A percentile compares a stretch with the other conserved stretches of the same genome.
Evolutionary conservation across 2,888 invertebrate species (phyloP).

Genomic region (Drosophila diplacantha): DNA sequence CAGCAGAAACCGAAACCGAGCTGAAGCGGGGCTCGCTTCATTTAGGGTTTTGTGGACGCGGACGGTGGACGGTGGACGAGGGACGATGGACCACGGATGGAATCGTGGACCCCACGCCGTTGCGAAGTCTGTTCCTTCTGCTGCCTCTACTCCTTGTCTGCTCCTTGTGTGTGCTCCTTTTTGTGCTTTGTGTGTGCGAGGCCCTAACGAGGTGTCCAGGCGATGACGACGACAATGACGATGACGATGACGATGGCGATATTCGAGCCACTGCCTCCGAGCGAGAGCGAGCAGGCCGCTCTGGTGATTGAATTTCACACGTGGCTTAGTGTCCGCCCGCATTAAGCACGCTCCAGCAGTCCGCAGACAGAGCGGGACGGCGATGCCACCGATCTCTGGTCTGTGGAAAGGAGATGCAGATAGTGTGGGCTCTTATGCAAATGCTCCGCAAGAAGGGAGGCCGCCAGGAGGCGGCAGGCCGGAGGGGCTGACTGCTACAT

Average conservation of each 20-base stretch:
- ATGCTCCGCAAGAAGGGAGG: slow-evolving; percentile 18
- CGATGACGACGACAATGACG: slow-evolving; percentile 52
- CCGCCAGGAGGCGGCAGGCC: not conserved
- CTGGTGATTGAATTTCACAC: slow-evolving; percentile 74
- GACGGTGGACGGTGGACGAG: not conserved
- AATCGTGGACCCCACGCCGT: slow-evolving; percentile 36
- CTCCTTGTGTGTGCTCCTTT: slow-evolving; percentile 10
- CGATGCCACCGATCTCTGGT: not conserved
- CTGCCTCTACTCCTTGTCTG: not conserved
- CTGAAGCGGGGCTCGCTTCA: slow-evolving; percentile 16
- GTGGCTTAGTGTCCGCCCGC: slow-evolving; percentile 75
- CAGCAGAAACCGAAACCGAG: slow-evolving; percentile 36
- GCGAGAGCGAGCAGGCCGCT: slow-evolving; percentile 26
- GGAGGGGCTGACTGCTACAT: slow-evolving; percentile 30
- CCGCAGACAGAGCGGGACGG: slow-evolving; percentile 3
- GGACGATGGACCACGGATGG: slow-evolving; percentile 10
- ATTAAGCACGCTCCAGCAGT: slow-evolving; percentile 70
- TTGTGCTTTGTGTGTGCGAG: not conserved
- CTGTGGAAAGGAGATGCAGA: slow-evolving; percentile 34
- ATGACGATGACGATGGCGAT: slow-evolving; percentile 42
- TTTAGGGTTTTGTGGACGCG: slow-evolving; percentile 12
- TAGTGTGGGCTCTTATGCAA: slow-evolving; percentile 65
- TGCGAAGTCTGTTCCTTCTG: slow-evolving; percentile 10
- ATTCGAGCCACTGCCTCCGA: slow-evolving; percentile 38
- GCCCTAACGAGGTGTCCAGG: slow-evolving; percentile 70